A percentile compares a stretch with the other conserved stretches of the same genome.
Evolutionary conservation across 2,113 vertebrate species (phyloP).

Genomic region (Ceyx margarethae): DNA sequence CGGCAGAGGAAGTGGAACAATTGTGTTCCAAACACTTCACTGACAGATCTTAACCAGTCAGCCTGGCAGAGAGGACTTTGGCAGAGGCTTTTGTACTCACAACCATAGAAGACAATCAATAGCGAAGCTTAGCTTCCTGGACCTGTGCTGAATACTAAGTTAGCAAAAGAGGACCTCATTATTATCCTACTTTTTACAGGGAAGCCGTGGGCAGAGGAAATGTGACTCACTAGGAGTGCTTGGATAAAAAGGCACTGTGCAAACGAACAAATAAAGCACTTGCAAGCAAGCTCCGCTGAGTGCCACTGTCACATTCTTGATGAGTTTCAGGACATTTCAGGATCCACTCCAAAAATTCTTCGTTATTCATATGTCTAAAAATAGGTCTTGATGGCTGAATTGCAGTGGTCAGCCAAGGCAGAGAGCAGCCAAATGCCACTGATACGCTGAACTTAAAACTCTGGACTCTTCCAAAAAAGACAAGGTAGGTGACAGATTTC

Average conservation of each 20-base stretch:
- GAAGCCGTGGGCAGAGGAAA: slow-evolving; percentile 8
- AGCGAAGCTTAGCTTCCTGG: background rate
- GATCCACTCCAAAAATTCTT: slow-evolving; percentile 17
- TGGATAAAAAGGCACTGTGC: background rate
- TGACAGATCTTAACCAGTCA: background rate
- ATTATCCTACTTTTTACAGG: background rate
- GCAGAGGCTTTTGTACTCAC: background rate
- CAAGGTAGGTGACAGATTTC: background rate
- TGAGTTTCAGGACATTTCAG: background rate
- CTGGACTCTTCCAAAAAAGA: background rate
- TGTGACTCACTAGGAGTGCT: background rate
- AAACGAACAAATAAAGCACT: background rate
- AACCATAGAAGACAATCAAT: background rate
- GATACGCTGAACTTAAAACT: background rate
- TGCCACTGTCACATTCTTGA: slow-evolving; percentile 3
- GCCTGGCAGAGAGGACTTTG: background rate
- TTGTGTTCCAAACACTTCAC: background rate
- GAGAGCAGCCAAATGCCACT: background rate
- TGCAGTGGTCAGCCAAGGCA: background rate
- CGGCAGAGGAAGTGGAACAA: background rate
- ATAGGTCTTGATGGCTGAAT: background rate
- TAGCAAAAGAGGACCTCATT: background rate
- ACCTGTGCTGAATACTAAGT: background rate
- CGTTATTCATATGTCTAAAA: background rate
- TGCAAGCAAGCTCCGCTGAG: background rate